A percentile compares a stretch with the other conserved stretches of the same genome.
These are phyloP conservation scores for Glossophaga mutica DNA, from an alignment of 2,797 vertebrate genomes.

Conservation along the genomic window DNA sequence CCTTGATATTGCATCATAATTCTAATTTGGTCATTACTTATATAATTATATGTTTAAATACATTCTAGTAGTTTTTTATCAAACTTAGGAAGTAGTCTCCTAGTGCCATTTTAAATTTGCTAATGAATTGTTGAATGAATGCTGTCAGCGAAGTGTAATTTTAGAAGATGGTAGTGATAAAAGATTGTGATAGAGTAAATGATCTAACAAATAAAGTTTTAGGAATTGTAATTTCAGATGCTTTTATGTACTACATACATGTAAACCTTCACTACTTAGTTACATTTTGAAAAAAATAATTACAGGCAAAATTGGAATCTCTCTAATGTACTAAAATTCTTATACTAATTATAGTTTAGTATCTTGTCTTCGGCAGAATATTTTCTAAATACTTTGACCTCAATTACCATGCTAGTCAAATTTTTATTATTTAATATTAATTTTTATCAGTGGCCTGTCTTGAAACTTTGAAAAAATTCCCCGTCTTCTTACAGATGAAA, in stretches of 20 bases:
- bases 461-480: conserved; percentile 66
- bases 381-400: background rate
- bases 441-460: conserved; percentile 46
- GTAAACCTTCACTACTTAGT: background rate
- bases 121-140: background rate
- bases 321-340: background rate
- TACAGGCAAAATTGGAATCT: background rate
- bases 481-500: conserved; percentile 87
- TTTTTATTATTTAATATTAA: conserved; percentile 44
- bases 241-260: background rate
- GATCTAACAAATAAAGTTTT: background rate
- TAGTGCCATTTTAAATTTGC: background rate
- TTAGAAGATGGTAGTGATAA: background rate
- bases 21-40: background rate
- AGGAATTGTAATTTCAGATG: background rate
- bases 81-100: background rate
- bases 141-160: conserved; percentile 1
- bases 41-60: background rate
- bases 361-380: background rate
- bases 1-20: background rate
- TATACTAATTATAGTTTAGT: background rate
- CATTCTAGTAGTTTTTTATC: background rate
- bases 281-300: conserved; percentile 5
- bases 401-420: background rate
- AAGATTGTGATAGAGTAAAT: background rate